A percentile compares a stretch with the other conserved stretches of the same genome.
These are phyloP conservation scores for Ibycter americanus DNA, from an alignment of 2,797 vertebrate genomes.

Conservation along the genomic window DNA sequence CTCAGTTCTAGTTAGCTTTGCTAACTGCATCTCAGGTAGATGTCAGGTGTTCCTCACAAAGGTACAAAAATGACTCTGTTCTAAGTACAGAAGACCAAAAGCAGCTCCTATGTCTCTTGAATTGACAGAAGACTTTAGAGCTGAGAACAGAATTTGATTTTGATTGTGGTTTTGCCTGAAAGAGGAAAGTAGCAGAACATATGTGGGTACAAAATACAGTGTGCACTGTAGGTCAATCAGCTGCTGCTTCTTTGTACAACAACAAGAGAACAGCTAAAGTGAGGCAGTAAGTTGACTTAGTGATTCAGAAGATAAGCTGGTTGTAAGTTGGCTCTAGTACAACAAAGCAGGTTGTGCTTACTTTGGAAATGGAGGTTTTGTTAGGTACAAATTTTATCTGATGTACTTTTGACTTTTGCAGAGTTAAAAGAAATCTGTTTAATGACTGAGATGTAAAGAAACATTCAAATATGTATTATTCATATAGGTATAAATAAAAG, in stretches of 20 bases:
- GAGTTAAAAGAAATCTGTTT: not conserved
- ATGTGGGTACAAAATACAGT: not conserved
- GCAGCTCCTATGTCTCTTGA: not conserved
- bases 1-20: not conserved
- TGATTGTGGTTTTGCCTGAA: not conserved
- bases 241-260: not conserved
- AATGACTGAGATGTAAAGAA: not conserved
- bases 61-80: not conserved
- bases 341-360: not conserved
- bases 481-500: not conserved
- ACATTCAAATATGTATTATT: not conserved
- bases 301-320: not conserved
- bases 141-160: not conserved
- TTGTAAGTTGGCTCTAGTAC: not conserved
- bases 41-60: not conserved
- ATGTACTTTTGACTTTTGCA: not conserved
- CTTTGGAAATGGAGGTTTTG: not conserved
- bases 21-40: not conserved
- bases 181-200: not conserved
- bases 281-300: not conserved
- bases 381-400: not conserved
- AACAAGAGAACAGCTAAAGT: not conserved
- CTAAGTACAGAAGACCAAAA: not conserved
- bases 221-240: rapidly evolving
- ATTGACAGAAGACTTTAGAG: not conserved